phyloP scores from a whole-genome alignment of 2,888 invertebrate species.

The Dysmachus trigonus region DNA sequence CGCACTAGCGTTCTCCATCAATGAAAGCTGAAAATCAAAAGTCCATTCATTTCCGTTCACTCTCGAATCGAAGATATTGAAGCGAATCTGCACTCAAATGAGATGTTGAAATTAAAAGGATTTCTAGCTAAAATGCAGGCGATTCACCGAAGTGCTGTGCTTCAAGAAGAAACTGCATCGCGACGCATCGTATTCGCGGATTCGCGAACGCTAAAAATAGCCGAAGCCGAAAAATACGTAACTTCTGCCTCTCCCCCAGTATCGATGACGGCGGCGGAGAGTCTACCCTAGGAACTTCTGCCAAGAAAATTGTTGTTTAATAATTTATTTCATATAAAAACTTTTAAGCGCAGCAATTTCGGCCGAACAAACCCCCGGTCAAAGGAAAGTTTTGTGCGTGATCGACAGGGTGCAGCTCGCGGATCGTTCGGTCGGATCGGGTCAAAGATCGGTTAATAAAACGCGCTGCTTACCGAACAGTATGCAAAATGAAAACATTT shows the following conservation, averaged over 20 bases:
- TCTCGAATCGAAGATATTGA: not conserved
- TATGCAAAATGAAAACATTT: not conserved
- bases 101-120: not conserved
- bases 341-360: slow-evolving; percentile 17
- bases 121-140: not conserved
- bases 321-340: slow-evolving; percentile 35
- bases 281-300: slow-evolving; percentile 4
- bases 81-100: not conserved
- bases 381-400: not conserved
- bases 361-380: not conserved
- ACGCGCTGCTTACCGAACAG: not conserved
- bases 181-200: not conserved
- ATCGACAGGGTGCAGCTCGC: not conserved
- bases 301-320: slow-evolving; percentile 34
- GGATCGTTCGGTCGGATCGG: not conserved
- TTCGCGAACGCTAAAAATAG: not conserved
- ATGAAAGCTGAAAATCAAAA: not conserved
- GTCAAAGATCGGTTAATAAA: not conserved
- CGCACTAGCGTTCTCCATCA: not conserved
- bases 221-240: not conserved
- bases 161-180: not conserved
- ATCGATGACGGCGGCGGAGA: slow-evolving; percentile 23
- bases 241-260: not conserved
- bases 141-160: not conserved
- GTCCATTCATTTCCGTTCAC: not conserved